phyloP scores from a whole-genome alignment of 2,113 vertebrate genomes.

The Tautogolabrus adspersus region DNA sequence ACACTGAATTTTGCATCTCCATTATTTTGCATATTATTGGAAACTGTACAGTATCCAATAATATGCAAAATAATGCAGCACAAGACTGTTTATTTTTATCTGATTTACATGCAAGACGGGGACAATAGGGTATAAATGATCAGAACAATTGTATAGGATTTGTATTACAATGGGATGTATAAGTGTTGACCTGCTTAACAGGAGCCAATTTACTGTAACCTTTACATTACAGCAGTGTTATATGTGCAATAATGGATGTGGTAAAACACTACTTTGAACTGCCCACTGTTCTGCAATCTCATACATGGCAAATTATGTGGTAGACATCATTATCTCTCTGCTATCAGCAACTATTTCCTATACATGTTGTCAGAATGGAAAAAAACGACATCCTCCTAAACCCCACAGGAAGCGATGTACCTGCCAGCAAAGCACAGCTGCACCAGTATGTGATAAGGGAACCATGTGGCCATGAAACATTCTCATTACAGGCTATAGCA shows the following conservation, averaged over 20 bases:
- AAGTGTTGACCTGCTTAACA: neutral
- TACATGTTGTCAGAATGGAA: slow-evolving; percentile 13
- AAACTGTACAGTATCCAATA: neutral
- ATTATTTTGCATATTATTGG: too few species aligned
- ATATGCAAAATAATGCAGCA: neutral
- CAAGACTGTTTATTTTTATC: slow-evolving; percentile 1
- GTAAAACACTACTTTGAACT: slow-evolving; percentile 1
- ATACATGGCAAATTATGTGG: neutral
- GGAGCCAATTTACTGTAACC: slow-evolving; percentile 11
- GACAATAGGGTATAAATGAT: neutral
- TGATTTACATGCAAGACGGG: neutral
- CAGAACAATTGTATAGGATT: neutral
- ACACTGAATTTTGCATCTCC: neutral
- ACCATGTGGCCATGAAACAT: slow-evolving; percentile 1
- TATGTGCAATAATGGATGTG: slow-evolving; percentile 3
- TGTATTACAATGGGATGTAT: neutral
- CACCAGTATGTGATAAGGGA: slow-evolving; percentile 21
- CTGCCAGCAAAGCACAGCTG: slow-evolving; percentile 49
- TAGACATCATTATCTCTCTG: neutral
- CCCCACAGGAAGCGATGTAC: slow-evolving; percentile 39
- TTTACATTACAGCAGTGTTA: slow-evolving; percentile 1
- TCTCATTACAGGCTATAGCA: neutral
- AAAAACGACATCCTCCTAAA: slow-evolving; percentile 30
- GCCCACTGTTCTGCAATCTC: neutral
- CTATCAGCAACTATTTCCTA: slow-evolving; percentile 25